A percentile compares a stretch with the other conserved stretches of the same genome.
These are phyloP conservation scores for Zootermopsis nevadensis DNA, from an alignment of 2,888 invertebrate genomes.

Conservation along the genomic window DNA sequence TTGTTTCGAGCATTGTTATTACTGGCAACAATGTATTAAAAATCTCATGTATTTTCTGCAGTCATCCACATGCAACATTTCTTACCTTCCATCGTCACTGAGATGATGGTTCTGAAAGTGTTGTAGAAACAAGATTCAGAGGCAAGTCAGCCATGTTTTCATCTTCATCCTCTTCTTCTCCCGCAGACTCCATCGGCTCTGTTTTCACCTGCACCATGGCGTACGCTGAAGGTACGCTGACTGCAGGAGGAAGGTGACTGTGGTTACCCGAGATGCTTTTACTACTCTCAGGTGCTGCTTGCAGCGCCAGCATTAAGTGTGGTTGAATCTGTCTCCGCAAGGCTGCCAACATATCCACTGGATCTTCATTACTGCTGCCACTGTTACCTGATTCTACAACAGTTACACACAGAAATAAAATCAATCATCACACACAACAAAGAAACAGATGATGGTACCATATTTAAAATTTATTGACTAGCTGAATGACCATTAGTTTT, in stretches of 20 bases:
- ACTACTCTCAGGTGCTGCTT: constrained; percentile 61
- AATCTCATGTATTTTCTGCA: not conserved
- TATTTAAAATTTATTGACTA: too few species aligned
- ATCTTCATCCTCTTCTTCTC: constrained; percentile 60
- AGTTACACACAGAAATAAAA: not conserved
- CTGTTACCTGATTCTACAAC: constrained; percentile 56
- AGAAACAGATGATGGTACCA: too few species aligned
- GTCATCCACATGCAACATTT: not conserved
- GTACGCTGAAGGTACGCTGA: not conserved
- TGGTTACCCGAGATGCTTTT: constrained; percentile 56
- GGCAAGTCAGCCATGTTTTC: constrained; percentile 69
- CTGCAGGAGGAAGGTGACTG: constrained; percentile 10
- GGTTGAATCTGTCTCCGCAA: constrained; percentile 77
- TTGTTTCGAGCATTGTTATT: not conserved
- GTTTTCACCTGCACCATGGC: constrained; percentile 57
- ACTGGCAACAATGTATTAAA: not conserved
- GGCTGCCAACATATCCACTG: constrained; percentile 77
- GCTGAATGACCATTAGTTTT: too few species aligned
- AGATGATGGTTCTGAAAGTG: constrained; percentile 45
- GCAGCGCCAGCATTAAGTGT: constrained; percentile 73
- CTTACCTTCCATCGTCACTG: constrained; percentile 38
- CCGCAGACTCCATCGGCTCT: constrained; percentile 57
- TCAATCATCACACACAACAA: too few species aligned
- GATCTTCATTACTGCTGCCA: constrained; percentile 63
- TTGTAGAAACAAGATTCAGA: constrained; percentile 75